Evolutionary conservation across 2,113 vertebrate genomes (phyloP).

Genomic region (Vireo altiloquus): DNA sequence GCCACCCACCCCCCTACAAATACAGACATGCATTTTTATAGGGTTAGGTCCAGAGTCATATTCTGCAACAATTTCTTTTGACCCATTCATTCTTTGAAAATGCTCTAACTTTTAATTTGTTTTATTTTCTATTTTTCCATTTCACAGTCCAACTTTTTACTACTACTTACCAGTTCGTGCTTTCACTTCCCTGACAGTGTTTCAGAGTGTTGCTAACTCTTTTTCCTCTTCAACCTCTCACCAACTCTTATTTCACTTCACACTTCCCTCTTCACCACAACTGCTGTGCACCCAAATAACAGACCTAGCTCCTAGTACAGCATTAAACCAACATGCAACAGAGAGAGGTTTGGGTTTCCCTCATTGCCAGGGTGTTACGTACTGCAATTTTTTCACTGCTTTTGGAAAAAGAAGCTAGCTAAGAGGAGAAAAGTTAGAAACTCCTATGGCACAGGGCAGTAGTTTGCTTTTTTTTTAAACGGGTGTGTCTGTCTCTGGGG

Average conservation of each 20-base stretch:
- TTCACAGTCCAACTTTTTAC: background rate
- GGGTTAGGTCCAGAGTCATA: background rate
- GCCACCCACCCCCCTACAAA: background rate
- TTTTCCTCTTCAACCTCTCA: background rate
- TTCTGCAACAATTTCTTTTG: background rate
- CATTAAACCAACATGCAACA: background rate
- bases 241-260: background rate
- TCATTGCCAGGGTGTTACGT: background rate
- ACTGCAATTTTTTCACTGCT: background rate
- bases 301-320: accelerated
- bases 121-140: background rate
- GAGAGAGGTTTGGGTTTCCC: background rate
- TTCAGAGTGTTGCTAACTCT: background rate
- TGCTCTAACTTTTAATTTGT: background rate
- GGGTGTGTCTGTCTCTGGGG: background rate
- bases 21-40: background rate
- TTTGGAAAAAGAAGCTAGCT: background rate
- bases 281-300: background rate
- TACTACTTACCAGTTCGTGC: background rate
- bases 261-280: background rate
- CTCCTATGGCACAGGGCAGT: background rate
- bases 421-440: background rate
- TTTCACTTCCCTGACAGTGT: background rate
- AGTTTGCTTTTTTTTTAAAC: background rate
- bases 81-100: background rate